These are phyloP conservation scores for Lepilemur ruficaudatus DNA, from an alignment of 2,797 vertebrate species.

Conservation along the genomic window DNA sequence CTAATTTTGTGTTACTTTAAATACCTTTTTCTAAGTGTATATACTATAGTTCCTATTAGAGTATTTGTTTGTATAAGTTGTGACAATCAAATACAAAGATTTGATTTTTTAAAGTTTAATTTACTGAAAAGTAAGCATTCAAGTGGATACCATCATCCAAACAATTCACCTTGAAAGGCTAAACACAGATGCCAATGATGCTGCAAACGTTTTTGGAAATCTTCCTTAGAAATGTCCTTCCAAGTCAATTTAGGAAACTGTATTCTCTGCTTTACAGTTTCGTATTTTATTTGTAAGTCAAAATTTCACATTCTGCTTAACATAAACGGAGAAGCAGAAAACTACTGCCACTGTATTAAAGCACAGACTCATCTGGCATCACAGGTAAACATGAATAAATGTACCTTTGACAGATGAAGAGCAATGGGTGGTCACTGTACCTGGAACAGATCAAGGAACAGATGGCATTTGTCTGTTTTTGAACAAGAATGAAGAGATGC, in stretches of 20 bases:
- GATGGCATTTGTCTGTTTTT: slow-evolving; percentile 48
- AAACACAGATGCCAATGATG: neutral
- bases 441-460: slow-evolving; percentile 47
- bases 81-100: neutral
- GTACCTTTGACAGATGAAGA: slow-evolving; percentile 45
- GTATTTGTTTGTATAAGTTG: slow-evolving; percentile 21
- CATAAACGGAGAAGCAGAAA: neutral
- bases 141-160: neutral
- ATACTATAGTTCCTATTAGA: slow-evolving; percentile 44
- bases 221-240: neutral
- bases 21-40: slow-evolving; percentile 48
- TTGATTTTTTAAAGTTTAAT: neutral
- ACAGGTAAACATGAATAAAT: neutral
- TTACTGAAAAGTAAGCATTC: neutral
- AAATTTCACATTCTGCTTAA: neutral
- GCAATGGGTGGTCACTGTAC: neutral
- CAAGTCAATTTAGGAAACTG: neutral
- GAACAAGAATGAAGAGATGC: slow-evolving; percentile 27
- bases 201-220: neutral
- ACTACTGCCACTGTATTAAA: neutral
- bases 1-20: slow-evolving; percentile 55
- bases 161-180: neutral
- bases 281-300: slow-evolving; percentile 26
- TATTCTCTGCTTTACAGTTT: neutral
- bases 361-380: neutral